Evolutionary conservation across 1,140 invertebrate species (phyloP).

Genomic region (Amyelois transitella): DNA sequence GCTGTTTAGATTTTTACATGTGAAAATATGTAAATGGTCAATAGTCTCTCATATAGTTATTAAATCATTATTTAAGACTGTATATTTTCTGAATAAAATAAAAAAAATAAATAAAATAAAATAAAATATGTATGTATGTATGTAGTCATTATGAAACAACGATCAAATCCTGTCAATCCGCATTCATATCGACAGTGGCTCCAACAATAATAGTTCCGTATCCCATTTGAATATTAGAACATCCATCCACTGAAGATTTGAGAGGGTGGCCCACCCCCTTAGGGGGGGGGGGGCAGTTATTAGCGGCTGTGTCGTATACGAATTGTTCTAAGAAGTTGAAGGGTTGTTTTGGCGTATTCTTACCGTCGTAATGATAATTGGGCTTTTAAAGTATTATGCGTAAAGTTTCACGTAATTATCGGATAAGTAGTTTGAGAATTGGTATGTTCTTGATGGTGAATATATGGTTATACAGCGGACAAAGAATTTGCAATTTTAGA

Average conservation of each 20-base stretch:
- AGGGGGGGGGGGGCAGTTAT: slow-evolving; percentile 27
- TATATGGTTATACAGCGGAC: too few relatives aligned
- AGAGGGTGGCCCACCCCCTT: slow-evolving; percentile 4
- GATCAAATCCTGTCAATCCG: slow-evolving; percentile 36
- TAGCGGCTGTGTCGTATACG: slow-evolving; percentile 19
- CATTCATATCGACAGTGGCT: slow-evolving; percentile 68
- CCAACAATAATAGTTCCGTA: slow-evolving; percentile 73
- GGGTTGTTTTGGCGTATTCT: background rate
- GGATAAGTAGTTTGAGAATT: background rate
- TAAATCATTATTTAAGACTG: too few relatives aligned
- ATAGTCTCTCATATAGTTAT: too few relatives aligned
- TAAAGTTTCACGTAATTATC: background rate
- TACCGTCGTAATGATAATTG: background rate
- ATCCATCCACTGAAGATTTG: slow-evolving; percentile 67
- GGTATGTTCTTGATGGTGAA: background rate
- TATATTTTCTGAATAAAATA: too few relatives aligned
- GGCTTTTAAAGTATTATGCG: background rate
- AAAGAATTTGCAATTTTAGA: too few relatives aligned
- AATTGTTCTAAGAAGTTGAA: background rate
- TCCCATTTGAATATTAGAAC: slow-evolving; percentile 74
- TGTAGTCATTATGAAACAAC: slow-evolving; percentile 14
- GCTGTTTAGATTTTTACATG: too few relatives aligned
- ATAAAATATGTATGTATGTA: too few relatives aligned
- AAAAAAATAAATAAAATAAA: slow-evolving; percentile 7
- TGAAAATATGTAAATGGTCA: too few relatives aligned